Evolutionary conservation across 2,113 vertebrate species (phyloP).

Genomic region (Lepus timidus): DNA sequence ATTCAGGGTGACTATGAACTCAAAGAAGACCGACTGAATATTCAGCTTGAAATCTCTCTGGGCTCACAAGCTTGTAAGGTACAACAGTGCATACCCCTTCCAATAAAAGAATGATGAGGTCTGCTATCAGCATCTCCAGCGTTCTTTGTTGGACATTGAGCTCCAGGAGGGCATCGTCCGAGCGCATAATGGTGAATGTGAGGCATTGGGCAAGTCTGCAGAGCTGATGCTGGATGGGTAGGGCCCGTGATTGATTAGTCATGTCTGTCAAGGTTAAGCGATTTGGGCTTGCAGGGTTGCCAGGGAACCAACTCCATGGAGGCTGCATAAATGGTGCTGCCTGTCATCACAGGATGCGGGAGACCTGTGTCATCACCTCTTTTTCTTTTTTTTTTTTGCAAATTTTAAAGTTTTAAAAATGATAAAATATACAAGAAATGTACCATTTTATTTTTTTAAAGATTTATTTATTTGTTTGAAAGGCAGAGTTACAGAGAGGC

Average conservation of each 20-base stretch:
- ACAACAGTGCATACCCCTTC: conserved; percentile 72
- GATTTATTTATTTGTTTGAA: no score
- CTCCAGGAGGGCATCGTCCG: not conserved
- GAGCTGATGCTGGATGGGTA: not conserved
- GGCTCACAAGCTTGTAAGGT: conserved; percentile 73
- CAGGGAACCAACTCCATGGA: not conserved
- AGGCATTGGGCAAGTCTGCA: not conserved
- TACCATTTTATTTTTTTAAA: not conserved
- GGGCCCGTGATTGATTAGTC: not conserved
- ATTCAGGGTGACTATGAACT: conserved; percentile 74
- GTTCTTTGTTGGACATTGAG: not conserved
- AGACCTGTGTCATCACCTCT: not conserved
- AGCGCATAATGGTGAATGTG: not conserved
- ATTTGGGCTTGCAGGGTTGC: not conserved
- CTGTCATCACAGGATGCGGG: no score
- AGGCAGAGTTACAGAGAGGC: no score
- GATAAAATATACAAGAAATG: not conserved
- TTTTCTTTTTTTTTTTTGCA: not conserved
- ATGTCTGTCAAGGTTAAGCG: not conserved
- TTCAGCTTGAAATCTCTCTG: conserved; percentile 78
- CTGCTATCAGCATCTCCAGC: not conserved
- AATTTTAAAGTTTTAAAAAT: not conserved
- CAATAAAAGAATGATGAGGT: conserved; percentile 78
- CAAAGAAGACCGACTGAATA: conserved; percentile 61
- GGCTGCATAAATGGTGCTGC: no score